Percentiles rank a stretch among this genome's conserved stretches.
These are phyloP conservation scores for Calosoma granatense DNA, from an alignment of 1,140 invertebrate genomes.

Conservation along the genomic window DNA sequence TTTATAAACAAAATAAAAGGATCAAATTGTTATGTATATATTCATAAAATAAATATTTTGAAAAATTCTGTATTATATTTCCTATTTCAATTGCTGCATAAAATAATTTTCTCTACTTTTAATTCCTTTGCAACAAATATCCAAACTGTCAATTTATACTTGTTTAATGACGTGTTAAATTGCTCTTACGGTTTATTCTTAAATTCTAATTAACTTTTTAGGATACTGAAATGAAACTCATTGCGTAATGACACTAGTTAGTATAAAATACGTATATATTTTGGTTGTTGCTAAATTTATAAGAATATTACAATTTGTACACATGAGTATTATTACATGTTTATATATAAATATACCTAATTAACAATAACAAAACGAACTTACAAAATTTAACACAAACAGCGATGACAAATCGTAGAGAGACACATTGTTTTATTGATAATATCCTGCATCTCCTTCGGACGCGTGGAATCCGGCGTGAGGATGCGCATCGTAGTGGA, in stretches of 20 bases:
- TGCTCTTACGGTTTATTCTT: too few relatives aligned
- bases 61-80: background rate
- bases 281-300: background rate
- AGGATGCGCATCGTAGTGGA: slow-evolving; percentile 67
- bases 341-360: slow-evolving; percentile 1
- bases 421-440: background rate
- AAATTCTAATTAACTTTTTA: background rate
- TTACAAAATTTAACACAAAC: background rate
- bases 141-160: too few relatives aligned
- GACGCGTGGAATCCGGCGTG: slow-evolving; percentile 53
- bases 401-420: background rate
- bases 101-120: too few relatives aligned
- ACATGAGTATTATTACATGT: background rate
- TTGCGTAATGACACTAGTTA: background rate
- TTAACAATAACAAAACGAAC: background rate
- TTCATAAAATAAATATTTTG: background rate
- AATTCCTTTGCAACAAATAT: too few relatives aligned
- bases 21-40: too few relatives aligned
- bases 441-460: background rate
- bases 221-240: background rate
- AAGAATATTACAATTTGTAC: background rate
- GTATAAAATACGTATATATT: slow-evolving; percentile 4
- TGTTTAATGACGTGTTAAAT: too few relatives aligned
- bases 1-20: too few relatives aligned
- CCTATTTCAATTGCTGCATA: background rate